Percentiles rank a stretch among this genome's conserved stretches.
phyloP scores from a whole-genome alignment of 2,888 invertebrate species.

The Argyra leucocephala region DNA sequence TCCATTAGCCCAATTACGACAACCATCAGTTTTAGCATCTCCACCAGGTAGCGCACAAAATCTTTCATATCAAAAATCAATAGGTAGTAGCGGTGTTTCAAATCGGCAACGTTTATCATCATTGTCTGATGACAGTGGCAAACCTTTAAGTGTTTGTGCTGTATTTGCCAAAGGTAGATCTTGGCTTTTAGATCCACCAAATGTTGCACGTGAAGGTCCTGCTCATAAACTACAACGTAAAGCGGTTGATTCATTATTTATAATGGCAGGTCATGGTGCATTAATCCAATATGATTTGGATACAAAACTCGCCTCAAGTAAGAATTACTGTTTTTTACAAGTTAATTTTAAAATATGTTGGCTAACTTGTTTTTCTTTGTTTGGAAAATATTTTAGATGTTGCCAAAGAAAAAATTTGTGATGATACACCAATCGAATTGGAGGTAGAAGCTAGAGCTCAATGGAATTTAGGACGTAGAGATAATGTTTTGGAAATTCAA shows the following conservation, averaged over 20 bases:
- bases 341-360: conserved; percentile 4
- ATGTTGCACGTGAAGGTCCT: conserved; percentile 40
- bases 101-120: conserved; percentile 63
- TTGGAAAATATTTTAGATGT: conserved; percentile 46
- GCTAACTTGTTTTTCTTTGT: conserved; percentile 2
- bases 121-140: conserved; percentile 58
- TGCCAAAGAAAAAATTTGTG: conserved; percentile 75
- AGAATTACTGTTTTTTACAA: too few relatives aligned
- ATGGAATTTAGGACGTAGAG: conserved; percentile 68
- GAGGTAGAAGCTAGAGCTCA: conserved; percentile 78
- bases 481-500: conserved; percentile 54
- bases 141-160: conserved; percentile 67
- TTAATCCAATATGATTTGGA: conserved; percentile 83
- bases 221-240: conserved; percentile 45
- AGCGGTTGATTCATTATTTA: conserved; percentile 74
- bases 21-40: conserved; percentile 46
- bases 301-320: conserved; percentile 53
- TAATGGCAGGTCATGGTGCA: conserved; percentile 79
- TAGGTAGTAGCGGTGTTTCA: conserved; percentile 24
- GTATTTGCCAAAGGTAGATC: conserved; percentile 67
- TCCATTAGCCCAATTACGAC: conserved; percentile 80
- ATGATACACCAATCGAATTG: conserved; percentile 77
- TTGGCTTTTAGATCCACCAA: conserved; percentile 52
- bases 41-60: conserved; percentile 34
- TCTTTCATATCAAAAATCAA: conserved; percentile 21